Base-by-base conservation (phyloP, 2,888 invertebrate genomes). In the Elegia similella region DNA sequence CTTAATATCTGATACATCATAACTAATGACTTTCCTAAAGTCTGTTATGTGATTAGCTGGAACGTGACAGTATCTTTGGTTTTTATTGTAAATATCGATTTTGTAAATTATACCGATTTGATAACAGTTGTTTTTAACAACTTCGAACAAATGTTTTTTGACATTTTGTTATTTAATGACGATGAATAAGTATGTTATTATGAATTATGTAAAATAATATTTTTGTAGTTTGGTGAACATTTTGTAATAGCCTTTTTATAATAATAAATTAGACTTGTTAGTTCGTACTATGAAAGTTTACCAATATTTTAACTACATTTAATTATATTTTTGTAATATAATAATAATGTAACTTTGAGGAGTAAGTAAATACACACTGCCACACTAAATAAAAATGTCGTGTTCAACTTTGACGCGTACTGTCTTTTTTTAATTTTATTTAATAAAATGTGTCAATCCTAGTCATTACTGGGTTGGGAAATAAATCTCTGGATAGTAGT, bases 401-500 rank as follows among this genome's bases (percentile, higher is more conserved):
- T 79, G 76, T 79, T 77, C 72, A 69, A 66, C 55, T 46, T 57
- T 30, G 59, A 60, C 64, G 61, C 57, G 61, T 70, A 66, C 67
- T 70, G 66, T 58, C 60, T 69, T 67, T 69, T 60, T 69, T 68
- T 65, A 23, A 23, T 66, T 58, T 61, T 72, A 63, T 63, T 66
- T 59, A 57, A 60, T 67, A 76, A 23, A 80, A 82, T 75, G 83
- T 82, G 80, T 82, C 90, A 88, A 88, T 89, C 90, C 90, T 90
- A 90, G 90, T 90, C 90, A 89, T 74, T 72, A 82, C 86, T 87
- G 88, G 90, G 88, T 89, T 90, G 88, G 85, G 80, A 84, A 78
- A 70, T 61, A 62, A 59, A 67, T 69, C 62, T 55, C 56, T 55
- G 17, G 47, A 53, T 52, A 59, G 16, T 23, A 29, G 43, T 42